phyloP scores from a whole-genome alignment of 2,113 vertebrate genomes.

The Corythoichthys haematopterus region DNA sequence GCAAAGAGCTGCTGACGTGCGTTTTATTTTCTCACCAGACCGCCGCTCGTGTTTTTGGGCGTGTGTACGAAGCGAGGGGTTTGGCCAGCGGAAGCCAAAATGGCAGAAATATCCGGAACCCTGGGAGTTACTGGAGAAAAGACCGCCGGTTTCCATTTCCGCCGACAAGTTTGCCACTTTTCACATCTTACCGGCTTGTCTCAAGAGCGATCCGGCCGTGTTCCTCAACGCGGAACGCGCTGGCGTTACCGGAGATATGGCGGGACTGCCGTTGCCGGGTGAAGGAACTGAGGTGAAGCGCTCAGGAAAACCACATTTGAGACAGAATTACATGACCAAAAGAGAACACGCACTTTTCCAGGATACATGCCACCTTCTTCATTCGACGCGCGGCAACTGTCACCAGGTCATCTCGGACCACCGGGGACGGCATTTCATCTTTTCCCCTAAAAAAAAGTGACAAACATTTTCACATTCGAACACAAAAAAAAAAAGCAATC shows the following conservation, averaged over 20 bases:
- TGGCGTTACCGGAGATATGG: conserved; percentile 41
- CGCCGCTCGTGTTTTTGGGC: conserved; percentile 22
- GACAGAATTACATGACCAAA: neutral
- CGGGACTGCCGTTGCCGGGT: conserved; percentile 28
- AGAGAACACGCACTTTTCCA: conserved; percentile 19
- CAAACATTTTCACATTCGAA: neutral
- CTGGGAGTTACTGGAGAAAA: conserved; percentile 55
- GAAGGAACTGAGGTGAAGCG: conserved; percentile 54
- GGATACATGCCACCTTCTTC: conserved; percentile 84
- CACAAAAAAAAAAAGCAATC: too few species aligned
- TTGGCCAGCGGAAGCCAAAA: conserved; percentile 47
- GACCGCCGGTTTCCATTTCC: too few species aligned
- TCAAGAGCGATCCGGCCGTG: conserved; percentile 63
- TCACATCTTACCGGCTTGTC: conserved; percentile 59
- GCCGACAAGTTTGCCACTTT: neutral
- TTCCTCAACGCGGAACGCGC: conserved; percentile 46
- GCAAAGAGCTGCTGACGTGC: neutral
- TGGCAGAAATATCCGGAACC: conserved; percentile 55
- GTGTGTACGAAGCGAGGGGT: conserved; percentile 50
- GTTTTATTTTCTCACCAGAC: conserved; percentile 29
- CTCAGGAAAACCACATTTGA: conserved; percentile 35
- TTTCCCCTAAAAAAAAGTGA: conserved; percentile 36
- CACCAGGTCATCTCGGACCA: conserved; percentile 72
- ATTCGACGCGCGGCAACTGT: conserved; percentile 72
- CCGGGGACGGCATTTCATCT: conserved; percentile 63